Evolutionary conservation across 1,140 invertebrate genomes (phyloP).

Genomic region (Anoplophora glabripennis): DNA sequence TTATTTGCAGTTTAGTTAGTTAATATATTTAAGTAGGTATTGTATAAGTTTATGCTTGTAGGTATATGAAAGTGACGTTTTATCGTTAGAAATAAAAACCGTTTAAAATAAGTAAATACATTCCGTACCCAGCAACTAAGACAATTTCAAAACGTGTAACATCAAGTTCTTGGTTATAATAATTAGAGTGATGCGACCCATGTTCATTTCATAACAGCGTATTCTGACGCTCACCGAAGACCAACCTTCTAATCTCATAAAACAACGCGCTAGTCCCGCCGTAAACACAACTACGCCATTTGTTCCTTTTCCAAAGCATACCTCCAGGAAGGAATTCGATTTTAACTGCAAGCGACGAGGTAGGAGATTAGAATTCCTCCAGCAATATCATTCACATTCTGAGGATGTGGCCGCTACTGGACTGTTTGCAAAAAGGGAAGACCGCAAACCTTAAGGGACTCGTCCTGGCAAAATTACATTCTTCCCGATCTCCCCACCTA

Average conservation of each 20-base stretch:
- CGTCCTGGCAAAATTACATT: conserved; percentile 50
- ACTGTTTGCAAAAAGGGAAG: conserved; percentile 47
- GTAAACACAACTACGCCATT: neutral
- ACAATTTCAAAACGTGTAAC: too few relatives aligned
- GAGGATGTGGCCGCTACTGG: conserved; percentile 26
- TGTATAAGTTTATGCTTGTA: too few relatives aligned
- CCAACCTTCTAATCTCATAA: neutral
- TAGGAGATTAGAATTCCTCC: conserved; percentile 21
- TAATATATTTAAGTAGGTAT: too few relatives aligned
- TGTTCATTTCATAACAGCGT: neutral
- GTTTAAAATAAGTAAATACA: too few relatives aligned
- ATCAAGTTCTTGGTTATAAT: too few relatives aligned
- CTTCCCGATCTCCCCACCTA: conserved; percentile 36
- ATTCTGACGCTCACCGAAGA: neutral
- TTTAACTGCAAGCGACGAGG: conserved; percentile 1
- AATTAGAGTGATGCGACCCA: too few relatives aligned
- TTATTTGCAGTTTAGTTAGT: too few relatives aligned
- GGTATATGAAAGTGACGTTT: too few relatives aligned
- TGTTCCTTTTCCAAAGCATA: neutral
- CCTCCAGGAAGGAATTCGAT: conserved; percentile 8
- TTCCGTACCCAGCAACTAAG: too few relatives aligned
- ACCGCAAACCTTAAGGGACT: conserved; percentile 44
- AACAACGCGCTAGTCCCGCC: neutral
- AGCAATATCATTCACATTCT: conserved; percentile 31
- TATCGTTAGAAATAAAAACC: too few relatives aligned